These are phyloP conservation scores for Lithophane semibrunnea DNA, from an alignment of 2,888 invertebrate species.

Conservation along the genomic window DNA sequence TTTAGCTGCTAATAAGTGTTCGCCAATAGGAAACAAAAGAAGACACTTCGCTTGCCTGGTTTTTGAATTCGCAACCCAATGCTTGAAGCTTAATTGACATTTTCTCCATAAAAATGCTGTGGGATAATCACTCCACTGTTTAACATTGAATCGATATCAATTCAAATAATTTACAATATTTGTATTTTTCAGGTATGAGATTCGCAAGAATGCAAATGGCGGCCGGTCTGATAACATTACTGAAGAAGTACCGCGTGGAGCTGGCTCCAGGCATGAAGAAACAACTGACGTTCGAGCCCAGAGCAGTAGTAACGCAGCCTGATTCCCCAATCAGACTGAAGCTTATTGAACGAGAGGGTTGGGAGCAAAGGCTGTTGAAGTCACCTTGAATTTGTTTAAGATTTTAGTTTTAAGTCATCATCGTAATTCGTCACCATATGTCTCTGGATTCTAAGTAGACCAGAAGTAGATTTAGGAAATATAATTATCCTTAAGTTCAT, in stretches of 20 bases:
- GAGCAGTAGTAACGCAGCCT: slow-evolving; percentile 37
- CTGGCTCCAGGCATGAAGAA: slow-evolving; percentile 67
- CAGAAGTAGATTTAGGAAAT: too few relatives aligned
- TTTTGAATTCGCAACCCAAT: background rate
- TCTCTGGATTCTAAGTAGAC: background rate
- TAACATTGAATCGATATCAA: background rate
- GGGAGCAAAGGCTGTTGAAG: slow-evolving; percentile 51
- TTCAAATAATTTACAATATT: background rate
- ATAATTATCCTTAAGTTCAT: too few relatives aligned
- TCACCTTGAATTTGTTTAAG: slow-evolving; percentile 6
- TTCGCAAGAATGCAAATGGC: slow-evolving; percentile 78
- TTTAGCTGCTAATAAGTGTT: background rate
- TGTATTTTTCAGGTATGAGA: slow-evolving; percentile 62
- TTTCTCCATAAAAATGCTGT: background rate
- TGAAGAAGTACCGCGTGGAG: slow-evolving; percentile 72
- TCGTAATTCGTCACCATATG: background rate
- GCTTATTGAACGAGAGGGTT: slow-evolving; percentile 54
- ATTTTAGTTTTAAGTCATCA: background rate
- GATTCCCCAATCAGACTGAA: slow-evolving; percentile 51
- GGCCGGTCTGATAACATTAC: slow-evolving; percentile 72
- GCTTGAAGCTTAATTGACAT: background rate
- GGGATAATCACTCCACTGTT: background rate
- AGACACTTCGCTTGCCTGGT: background rate
- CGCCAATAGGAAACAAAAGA: background rate
- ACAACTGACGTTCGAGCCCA: slow-evolving; percentile 49